A percentile compares a stretch with the other conserved stretches of the same genome.
Evolutionary conservation across 2,797 vertebrate genomes (phyloP).

Genomic region (Sternarchorhynchus goeldii): DNA sequence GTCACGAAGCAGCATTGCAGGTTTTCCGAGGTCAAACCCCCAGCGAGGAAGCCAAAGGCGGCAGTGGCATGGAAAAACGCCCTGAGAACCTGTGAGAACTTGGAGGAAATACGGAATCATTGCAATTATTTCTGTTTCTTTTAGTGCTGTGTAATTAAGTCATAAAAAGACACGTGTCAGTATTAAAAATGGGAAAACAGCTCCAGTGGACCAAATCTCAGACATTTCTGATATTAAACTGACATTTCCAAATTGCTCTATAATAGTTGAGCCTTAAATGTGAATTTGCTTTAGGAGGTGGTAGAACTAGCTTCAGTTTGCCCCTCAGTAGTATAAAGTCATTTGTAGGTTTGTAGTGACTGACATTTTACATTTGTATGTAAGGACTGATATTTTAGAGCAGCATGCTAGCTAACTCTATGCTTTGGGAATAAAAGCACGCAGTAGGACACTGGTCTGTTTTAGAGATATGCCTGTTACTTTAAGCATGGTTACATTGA

Average conservation of each 20-base stretch:
- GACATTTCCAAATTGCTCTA: slow-evolving; percentile 32
- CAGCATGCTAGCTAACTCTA: too few species aligned
- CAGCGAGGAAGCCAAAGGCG: too few species aligned
- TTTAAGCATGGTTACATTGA: too few species aligned
- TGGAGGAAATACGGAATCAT: not conserved
- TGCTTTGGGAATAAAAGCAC: too few species aligned
- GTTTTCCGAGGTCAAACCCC: too few species aligned
- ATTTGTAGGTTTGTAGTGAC: slow-evolving; percentile 17
- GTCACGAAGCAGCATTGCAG: too few species aligned
- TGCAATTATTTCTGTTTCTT: not conserved
- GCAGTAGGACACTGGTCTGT: too few species aligned
- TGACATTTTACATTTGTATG: not conserved
- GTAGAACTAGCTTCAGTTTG: slow-evolving; percentile 37
- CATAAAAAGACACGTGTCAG: not conserved
- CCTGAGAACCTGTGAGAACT: too few species aligned
- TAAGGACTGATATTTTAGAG: slow-evolving; percentile 26
- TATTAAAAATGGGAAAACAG: not conserved
- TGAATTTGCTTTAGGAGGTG: slow-evolving; percentile 21
- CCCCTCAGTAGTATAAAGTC: slow-evolving; percentile 40
- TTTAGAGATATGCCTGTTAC: too few species aligned
- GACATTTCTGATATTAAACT: slow-evolving; percentile 30
- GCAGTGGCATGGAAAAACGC: too few species aligned
- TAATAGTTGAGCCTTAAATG: slow-evolving; percentile 29
- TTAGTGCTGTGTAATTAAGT: not conserved
- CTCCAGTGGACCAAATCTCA: not conserved